phyloP scores from a whole-genome alignment of 2,113 vertebrate genomes.

The Ameiurus melas region DNA sequence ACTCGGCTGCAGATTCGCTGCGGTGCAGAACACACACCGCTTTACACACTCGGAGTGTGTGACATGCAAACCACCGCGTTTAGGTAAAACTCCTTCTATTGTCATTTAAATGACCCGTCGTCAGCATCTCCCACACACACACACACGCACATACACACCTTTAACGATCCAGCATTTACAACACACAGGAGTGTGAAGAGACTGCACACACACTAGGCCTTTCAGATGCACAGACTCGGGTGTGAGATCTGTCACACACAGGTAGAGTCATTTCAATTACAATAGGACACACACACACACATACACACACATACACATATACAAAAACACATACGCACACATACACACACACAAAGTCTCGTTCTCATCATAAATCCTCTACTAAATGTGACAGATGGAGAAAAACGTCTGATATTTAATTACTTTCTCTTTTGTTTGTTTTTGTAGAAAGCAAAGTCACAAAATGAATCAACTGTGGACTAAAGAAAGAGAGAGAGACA shows the following conservation, averaged over 20 bases:
- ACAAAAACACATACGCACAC: constrained; percentile 1
- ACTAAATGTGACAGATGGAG: not conserved
- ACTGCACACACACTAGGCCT: constrained; percentile 21
- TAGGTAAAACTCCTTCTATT: constrained; percentile 43
- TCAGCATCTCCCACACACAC: not conserved
- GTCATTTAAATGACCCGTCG: constrained; percentile 45
- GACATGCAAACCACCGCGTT: not conserved
- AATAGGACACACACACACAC: constrained; percentile 17
- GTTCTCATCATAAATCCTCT: not conserved
- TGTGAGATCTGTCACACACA: constrained; percentile 20
- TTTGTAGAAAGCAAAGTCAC: not conserved
- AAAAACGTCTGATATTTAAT: not conserved
- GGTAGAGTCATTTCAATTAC: constrained; percentile 49
- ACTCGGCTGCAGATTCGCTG: not conserved
- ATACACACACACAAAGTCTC: not conserved
- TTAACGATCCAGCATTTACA: constrained; percentile 46
- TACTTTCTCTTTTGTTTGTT: not conserved
- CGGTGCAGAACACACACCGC: not conserved
- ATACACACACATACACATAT: not conserved
- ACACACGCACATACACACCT: not conserved
- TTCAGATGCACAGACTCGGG: constrained; percentile 40
- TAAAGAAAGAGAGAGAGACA: not conserved
- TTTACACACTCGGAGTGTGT: not conserved
- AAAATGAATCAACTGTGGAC: not conserved
- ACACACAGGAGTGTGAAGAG: constrained; percentile 41